These are phyloP conservation scores for Peromyscus eremicus DNA, from an alignment of 2,797 vertebrate genomes.

Conservation along the genomic window DNA sequence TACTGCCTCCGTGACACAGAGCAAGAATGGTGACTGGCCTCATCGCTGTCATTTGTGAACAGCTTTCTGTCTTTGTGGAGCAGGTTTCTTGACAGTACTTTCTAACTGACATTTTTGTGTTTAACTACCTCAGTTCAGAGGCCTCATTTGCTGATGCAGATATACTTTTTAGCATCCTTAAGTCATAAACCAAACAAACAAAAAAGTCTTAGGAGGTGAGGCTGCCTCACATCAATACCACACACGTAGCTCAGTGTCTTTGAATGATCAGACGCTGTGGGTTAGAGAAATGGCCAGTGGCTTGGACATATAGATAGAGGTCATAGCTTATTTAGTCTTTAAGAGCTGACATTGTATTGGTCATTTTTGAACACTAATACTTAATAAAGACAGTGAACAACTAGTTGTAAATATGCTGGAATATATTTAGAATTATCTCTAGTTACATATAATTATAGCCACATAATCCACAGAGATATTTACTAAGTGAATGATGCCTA, in stretches of 20 bases:
- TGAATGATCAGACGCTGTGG: background rate
- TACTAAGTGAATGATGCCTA: background rate
- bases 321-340: background rate
- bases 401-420: conserved; percentile 11
- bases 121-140: background rate
- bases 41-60: background rate
- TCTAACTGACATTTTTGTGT: background rate
- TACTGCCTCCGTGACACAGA: background rate
- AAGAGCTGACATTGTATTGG: background rate
- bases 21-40: background rate
- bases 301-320: background rate
- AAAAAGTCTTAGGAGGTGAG: background rate
- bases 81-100: background rate
- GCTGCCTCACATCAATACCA: background rate
- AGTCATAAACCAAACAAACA: background rate
- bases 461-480: background rate
- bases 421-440: conserved; percentile 16
- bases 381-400: conserved; percentile 16
- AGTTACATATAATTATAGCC: background rate
- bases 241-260: background rate
- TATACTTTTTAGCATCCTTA: background rate
- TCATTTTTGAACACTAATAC: conserved; percentile 30
- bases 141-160: background rate
- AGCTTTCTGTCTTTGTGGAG: background rate
- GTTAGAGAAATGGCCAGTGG: background rate